Evolutionary conservation across 2,888 invertebrate species (phyloP), one percentile per base, ranked within the genome.

Genomic region (Bimastos eiseni): DNA sequence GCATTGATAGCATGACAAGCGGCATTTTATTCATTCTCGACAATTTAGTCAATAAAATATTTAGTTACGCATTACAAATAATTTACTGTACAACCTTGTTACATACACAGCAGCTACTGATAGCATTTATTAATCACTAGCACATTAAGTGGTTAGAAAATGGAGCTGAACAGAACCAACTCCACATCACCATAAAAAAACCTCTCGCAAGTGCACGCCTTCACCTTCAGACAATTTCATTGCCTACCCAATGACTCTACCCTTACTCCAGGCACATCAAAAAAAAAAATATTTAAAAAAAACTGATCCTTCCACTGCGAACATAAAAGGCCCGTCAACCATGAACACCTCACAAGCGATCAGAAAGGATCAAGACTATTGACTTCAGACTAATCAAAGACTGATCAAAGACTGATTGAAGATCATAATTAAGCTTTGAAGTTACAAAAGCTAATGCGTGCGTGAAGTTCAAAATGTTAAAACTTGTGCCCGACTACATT

Each of bases 11-110:
- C 21, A 49, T 15, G 4, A 70, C 70, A 70, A 70, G 70, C n/a
- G n/a, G 70, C 13, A n/a, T 70, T 70, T n/a, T 70, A 70, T 70
- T n/a, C 70, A n/a, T 70, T n/a, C 70, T 70, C n/a, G n/a, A n/a
- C 70, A 70, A 70, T n/a, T 70, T 70, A 70, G 3, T 70, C 70
- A n/a, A 70, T 70, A 70, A 70, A 86, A 86, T 86, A 86, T 15
- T 86, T 24, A 37, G 34, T 37, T 86, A 84, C 19, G 33, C 84
- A 84, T 36, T 36, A 86, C 86, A 86, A 86, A 86, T 37, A 86
- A 37, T 37, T 86, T 86, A 86, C 86, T 86, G 34, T 86, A 86
- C 86, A 86, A 86, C 86, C 86, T 86, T 86, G 86, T 24, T 17
- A 86, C 86, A 86, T 36, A 37, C 70, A 70, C 86, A 86, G 86